Evolutionary conservation across 2,797 vertebrate species (phyloP).

Genomic region (Ctenosaura bakeri): DNA sequence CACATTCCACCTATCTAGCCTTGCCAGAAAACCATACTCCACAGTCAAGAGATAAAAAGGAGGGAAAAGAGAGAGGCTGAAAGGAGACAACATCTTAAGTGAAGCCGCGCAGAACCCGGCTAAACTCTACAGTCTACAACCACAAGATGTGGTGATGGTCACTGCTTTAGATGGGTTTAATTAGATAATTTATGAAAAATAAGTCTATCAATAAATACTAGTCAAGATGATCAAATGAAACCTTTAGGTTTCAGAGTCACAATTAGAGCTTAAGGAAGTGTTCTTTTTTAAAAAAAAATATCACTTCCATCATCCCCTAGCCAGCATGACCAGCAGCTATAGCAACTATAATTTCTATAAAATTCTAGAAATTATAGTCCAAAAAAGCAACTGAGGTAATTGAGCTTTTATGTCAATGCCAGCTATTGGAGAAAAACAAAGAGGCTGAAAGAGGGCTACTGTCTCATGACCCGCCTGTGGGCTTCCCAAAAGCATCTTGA

Average conservation of each 20-base stretch:
- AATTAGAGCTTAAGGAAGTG: neutral
- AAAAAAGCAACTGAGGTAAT: neutral
- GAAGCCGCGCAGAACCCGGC: neutral
- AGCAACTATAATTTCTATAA: too few relatives aligned
- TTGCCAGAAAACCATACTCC: neutral
- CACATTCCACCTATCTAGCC: neutral
- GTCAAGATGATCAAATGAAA: neutral
- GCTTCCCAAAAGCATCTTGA: too few relatives aligned
- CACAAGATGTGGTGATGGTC: neutral
- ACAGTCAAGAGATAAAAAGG: constrained; percentile 10
- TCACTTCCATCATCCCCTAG: neutral
- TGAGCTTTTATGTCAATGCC: too few relatives aligned
- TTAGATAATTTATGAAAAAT: neutral
- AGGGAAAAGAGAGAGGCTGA: constrained; percentile 7
- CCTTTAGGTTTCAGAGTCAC: neutral
- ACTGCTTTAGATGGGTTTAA: neutral
- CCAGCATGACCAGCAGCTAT: neutral
- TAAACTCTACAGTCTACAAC: neutral
- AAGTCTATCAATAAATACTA: neutral
- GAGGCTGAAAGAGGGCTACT: too few relatives aligned
- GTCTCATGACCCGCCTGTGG: too few relatives aligned
- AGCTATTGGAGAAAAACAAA: too few relatives aligned
- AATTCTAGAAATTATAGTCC: neutral
- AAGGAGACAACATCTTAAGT: neutral
- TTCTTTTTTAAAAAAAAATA: neutral